Conservation (phyloP, 2,113 vertebrate species). For the Girardinichthys multiradiatus region DNA sequence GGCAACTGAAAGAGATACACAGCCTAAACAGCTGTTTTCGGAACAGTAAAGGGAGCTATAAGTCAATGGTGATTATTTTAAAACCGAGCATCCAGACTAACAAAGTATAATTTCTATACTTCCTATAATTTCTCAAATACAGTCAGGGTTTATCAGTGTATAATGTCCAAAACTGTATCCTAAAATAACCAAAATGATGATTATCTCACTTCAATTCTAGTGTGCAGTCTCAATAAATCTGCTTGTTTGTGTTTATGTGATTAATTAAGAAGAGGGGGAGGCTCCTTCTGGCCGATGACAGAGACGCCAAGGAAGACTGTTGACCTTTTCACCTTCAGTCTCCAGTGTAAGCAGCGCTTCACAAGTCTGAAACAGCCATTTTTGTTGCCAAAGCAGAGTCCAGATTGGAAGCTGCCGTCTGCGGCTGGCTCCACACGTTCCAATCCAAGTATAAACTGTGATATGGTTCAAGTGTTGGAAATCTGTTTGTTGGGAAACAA, state of each 20-base stretch:
- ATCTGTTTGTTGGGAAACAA: constrained; percentile 39
- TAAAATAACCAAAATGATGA: constrained; percentile 9
- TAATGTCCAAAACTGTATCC: not conserved
- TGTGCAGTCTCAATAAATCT: constrained; percentile 3
- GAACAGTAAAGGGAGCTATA: not conserved
- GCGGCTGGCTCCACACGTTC: constrained; percentile 9
- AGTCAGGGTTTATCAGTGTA: no score
- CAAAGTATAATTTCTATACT: not conserved
- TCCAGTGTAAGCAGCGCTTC: constrained; percentile 12
- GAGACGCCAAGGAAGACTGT: constrained; percentile 3
- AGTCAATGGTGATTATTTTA: not conserved
- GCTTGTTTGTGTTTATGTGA: constrained; percentile 6
- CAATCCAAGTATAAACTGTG: constrained; percentile 17
- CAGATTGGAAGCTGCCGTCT: constrained; percentile 33
- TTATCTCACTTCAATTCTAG: constrained; percentile 7
- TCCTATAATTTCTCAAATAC: no score
- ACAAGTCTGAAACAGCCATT: constrained; percentile 9
- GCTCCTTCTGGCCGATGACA: not conserved
- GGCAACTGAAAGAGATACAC: no score
- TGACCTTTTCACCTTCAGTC: constrained; percentile 7
- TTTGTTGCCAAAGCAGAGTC: constrained; percentile 11
- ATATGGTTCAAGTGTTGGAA: constrained; percentile 20
- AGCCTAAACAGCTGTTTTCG: no score
- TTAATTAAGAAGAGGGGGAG: constrained; percentile 4
- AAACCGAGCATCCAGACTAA: not conserved